phyloP scores from a whole-genome alignment of 2,113 vertebrate genomes.

The Aspidoscelis tigris region DNA sequence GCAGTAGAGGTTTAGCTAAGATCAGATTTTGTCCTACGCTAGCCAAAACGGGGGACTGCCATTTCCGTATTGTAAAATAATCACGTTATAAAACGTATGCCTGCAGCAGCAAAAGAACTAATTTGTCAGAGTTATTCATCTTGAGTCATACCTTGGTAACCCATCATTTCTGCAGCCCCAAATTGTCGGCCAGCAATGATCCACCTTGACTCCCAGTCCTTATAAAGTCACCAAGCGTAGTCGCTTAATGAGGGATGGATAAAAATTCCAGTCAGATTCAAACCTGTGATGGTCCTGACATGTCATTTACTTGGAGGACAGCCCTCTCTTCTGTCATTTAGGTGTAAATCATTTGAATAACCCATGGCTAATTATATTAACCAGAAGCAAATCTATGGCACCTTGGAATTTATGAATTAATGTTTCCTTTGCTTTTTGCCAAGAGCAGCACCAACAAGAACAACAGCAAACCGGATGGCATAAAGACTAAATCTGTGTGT shows the following conservation, averaged over 20 bases:
- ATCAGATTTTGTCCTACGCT: not conserved
- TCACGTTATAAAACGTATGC: conserved; percentile 42
- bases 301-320: conserved; percentile 61
- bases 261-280: conserved; percentile 74
- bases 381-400: conserved; percentile 19
- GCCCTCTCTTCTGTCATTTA: conserved; percentile 46
- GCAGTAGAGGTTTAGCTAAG: not conserved
- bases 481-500: not conserved
- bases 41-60: no score
- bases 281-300: conserved; percentile 61
- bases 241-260: conserved; percentile 76
- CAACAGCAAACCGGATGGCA: not conserved
- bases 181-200: conserved; percentile 63
- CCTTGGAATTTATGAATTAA: conserved; percentile 30
- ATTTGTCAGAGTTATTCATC: conserved; percentile 53
- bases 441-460: not conserved
- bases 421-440: conserved; percentile 5
- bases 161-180: conserved; percentile 35
- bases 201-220: conserved; percentile 59
- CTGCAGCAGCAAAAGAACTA: conserved; percentile 33
- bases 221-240: conserved; percentile 62
- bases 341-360: conserved; percentile 49
- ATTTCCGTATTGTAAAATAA: not conserved
- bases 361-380: conserved; percentile 52
- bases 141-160: conserved; percentile 61